A percentile compares a stretch with the other conserved stretches of the same genome.
These are phyloP conservation scores for Andrena flavipes DNA, from an alignment of 2,888 invertebrate species.

Conservation along the genomic window DNA sequence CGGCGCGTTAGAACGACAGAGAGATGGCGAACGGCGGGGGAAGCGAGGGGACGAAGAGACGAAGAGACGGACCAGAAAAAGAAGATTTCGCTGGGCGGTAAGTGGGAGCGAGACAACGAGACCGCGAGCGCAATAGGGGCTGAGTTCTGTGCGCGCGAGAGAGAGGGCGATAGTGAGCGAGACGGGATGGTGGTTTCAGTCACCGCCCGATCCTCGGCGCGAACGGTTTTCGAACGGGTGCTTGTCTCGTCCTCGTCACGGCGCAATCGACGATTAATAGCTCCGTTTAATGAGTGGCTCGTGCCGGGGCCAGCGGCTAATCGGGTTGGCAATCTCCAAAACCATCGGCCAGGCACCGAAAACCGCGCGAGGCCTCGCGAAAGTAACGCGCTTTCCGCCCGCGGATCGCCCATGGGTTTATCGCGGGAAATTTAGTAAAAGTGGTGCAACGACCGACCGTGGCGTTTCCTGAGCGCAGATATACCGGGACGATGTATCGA, in stretches of 20 bases:
- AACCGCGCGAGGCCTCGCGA: neutral
- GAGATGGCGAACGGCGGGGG: slow-evolving; percentile 10
- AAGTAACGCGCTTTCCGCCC: no score
- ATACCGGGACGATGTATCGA: neutral
- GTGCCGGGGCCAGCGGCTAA: slow-evolving; percentile 8
- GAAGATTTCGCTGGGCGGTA: slow-evolving; percentile 35
- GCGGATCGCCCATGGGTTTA: neutral
- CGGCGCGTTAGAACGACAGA: neutral
- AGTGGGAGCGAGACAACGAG: slow-evolving; percentile 33
- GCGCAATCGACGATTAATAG: slow-evolving; percentile 47
- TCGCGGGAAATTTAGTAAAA: slow-evolving; percentile 6
- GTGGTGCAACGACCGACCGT: slow-evolving; percentile 10
- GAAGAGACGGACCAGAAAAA: slow-evolving; percentile 40
- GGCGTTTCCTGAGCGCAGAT: neutral
- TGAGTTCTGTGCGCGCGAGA: slow-evolving; percentile 46
- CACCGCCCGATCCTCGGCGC: slow-evolving; percentile 84
- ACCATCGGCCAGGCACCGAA: neutral
- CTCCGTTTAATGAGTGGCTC: slow-evolving; percentile 32
- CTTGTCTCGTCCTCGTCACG: slow-evolving; percentile 48
- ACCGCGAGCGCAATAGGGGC: slow-evolving; percentile 39
- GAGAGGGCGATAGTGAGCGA: slow-evolving; percentile 64
- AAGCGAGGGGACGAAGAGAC: slow-evolving; percentile 12
- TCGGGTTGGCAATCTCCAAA: neutral
- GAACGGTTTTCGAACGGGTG: slow-evolving; percentile 76
- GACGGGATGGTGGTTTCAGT: slow-evolving; percentile 78